Conservation (phyloP, 35 echinoderm and acorn worm genomes). For the Acanthaster planci region DNA sequence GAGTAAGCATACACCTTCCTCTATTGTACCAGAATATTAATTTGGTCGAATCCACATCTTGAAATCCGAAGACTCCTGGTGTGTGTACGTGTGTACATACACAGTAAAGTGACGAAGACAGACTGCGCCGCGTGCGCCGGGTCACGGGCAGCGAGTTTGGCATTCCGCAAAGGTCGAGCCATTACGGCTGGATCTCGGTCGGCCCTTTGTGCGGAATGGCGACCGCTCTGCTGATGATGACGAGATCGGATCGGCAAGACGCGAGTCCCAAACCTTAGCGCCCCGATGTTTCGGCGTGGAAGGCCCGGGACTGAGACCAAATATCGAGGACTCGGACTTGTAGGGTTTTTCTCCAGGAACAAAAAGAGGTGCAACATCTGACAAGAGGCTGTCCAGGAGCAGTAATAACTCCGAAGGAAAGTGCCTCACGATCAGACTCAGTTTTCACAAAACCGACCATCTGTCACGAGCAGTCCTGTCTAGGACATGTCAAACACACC, state of each 20-base stretch:
- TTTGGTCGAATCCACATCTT: too few relatives aligned
- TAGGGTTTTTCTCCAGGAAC: neutral
- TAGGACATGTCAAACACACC: neutral
- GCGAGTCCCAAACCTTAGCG: neutral
- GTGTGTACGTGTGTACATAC: too few relatives aligned
- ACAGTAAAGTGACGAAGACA: slow-evolving; percentile 10
- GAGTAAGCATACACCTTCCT: too few relatives aligned
- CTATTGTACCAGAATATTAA: too few relatives aligned
- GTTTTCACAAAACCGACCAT: neutral
- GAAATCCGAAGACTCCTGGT: too few relatives aligned
- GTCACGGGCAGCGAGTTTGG: slow-evolving; percentile 27
- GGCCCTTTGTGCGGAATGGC: neutral
- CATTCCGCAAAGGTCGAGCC: slow-evolving; percentile 20
- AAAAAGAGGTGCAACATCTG: neutral
- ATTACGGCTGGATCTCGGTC: neutral
- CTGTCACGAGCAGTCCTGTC: neutral
- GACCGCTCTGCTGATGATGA: neutral
- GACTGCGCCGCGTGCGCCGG: slow-evolving; percentile 11
- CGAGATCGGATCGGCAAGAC: neutral
- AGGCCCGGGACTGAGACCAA: neutral
- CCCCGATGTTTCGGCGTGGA: neutral
- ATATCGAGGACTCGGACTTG: neutral
- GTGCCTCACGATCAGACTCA: too few relatives aligned
- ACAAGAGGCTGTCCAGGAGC: neutral
- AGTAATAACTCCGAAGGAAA: too few relatives aligned